Base-by-base conservation (phyloP, 2,888 invertebrate genomes). In the Ophion obscuratus region DNA sequence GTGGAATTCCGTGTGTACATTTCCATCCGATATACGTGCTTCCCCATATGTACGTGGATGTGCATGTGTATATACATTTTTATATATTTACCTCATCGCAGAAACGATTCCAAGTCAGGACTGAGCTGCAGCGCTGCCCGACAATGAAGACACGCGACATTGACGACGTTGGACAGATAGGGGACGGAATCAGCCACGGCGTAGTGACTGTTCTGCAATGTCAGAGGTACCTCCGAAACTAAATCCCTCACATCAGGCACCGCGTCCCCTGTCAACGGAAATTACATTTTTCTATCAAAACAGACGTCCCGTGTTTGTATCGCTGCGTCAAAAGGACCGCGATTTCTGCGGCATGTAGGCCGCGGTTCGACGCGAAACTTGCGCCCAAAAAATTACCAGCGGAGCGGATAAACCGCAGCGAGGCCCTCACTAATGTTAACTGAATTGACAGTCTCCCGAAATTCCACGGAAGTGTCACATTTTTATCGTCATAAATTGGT, bases 81-180 rank as follows among this genome's bases (percentile, higher is more conserved):
- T 14, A 17, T 14, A 53, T 53, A 53, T 53, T 89, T 84, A 93
- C 93, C 93, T 83, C 90, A 90, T 40, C 90, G 90, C 20, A 93
- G 86, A 83, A 93, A 93, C 31, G 87, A 90, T 75, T 93, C 93
- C 85, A 93, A 90, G 84, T 93, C 93, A 17, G 92, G 86, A 85
- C 91, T 91, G 67, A 98, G 94, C 47, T 96, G 95, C 91, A 96
- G 96, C 17, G 97, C 94, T 61, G 96, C 95, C 88, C 96, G 96
- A 91, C 97, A 98, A 91, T 98, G 98, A 84, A 98, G 97, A 90
- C 98, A 97, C 2, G 97, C 97, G 6, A 97, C 96, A 94, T 97
- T 97, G 9, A 97, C 97, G 0, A 97, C 97, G 92, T 97, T 97
- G 0, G 97, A 97, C 89, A 97, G 94, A 90, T 97, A 96, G 0